phyloP scores from a whole-genome alignment of 2,797 vertebrate species.

The Trichosurus vulpecula region DNA sequence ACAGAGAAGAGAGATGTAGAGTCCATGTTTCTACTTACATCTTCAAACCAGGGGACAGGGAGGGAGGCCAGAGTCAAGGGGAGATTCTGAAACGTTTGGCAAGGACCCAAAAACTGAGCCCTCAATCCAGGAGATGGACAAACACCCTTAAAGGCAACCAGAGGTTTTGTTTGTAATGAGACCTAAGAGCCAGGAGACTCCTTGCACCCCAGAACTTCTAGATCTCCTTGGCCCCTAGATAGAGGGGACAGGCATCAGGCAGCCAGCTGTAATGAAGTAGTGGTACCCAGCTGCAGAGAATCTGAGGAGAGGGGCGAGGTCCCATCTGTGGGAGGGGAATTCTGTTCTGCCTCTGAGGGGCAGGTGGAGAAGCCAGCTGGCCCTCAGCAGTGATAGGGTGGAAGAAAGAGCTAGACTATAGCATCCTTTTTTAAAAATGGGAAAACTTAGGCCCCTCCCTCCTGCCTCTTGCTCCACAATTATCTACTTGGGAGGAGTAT shows the following conservation, averaged over 20 bases:
- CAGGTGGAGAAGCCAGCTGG: background rate
- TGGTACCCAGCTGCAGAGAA: background rate
- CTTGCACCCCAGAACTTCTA: background rate
- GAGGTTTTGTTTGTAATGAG: background rate
- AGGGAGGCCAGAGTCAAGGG: background rate
- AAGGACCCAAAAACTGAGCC: background rate
- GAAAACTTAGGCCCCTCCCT: background rate
- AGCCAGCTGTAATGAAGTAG: background rate
- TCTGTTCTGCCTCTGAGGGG: background rate
- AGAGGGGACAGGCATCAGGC: background rate
- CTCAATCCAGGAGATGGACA: background rate
- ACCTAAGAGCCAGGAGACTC: background rate
- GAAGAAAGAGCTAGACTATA: background rate
- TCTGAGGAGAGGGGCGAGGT: background rate
- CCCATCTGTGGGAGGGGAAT: background rate
- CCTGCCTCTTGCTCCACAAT: background rate
- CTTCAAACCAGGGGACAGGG: background rate
- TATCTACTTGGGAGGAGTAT: background rate
- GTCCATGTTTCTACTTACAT: background rate
- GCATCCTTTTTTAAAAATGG: background rate
- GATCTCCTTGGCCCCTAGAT: background rate
- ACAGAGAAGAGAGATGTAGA: background rate
- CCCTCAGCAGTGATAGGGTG: background rate
- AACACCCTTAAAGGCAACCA: background rate
- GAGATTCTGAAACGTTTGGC: background rate